Base-by-base conservation (phyloP, 2,797 vertebrate species). In the Nothura maculosa region DNA sequence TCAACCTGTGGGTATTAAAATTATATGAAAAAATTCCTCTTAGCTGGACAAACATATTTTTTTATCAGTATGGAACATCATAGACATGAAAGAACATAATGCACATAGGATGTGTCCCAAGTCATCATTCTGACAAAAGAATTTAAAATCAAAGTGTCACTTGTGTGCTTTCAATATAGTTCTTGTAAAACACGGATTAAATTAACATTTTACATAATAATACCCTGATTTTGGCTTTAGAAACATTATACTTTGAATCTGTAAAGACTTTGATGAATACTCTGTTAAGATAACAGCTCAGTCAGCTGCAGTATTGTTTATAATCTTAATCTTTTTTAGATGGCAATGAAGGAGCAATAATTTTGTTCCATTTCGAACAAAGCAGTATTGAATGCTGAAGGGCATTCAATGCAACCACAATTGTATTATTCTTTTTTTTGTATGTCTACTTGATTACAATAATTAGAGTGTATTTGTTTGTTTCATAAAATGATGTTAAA, bases 191-290 rank as follows among this genome's bases (percentile, higher is more conserved):
- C 64, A 62, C 43, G n/a, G 55, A 89, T 92, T 84, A 93, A 91
- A 96, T 92, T 94, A 90, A 81, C 89, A 89, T 93, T 96, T 94
- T 87, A 91, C 43, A 92, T 90, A 95, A 93, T 90, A 96, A 63
- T 76, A 72, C 40, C 93, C 47, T 61, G 55, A 93, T 96, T 96
- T 95, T 87, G 95, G 77, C 91, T 96, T 92, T 78, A 95, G 76
- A 97, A 97, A 87, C 87, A 76, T 84, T 79, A 85, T 48, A 61
- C 47, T 76, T 61, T 8, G 55, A 97, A 95, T 96, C 86, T 94
- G 91, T 81, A 87, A 92, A 94, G 95, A 94, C 87, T 96, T 95
- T 97, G 96, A 97, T 97, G 96, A 97, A 97, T 97, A 96, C 64
- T 48, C 88, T 95, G 95, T 95, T 96, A 97, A 94, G 91, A 92